A percentile compares a stretch with the other conserved stretches of the same genome.
phyloP scores from a whole-genome alignment of 2,888 invertebrate genomes.

The Anoncus sp. region DNA sequence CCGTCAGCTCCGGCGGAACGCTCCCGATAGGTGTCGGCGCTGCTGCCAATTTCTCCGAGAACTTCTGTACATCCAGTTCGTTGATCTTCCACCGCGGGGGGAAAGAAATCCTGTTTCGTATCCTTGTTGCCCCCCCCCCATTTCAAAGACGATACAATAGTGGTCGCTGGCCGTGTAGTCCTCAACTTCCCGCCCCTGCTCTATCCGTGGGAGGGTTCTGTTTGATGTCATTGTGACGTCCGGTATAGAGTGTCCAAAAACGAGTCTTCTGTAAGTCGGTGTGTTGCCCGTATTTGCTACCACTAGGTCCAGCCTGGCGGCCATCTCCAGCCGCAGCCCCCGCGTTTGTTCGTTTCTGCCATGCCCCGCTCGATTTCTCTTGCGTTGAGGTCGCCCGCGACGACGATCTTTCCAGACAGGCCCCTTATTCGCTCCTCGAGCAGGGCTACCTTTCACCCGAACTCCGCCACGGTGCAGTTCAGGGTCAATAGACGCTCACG shows the following conservation, averaged over 20 bases:
- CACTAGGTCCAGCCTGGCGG: conserved; percentile 61
- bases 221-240: conserved; percentile 55
- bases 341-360: conserved; percentile 58
- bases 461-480: conserved; percentile 40
- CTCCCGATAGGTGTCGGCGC: conserved; percentile 42
- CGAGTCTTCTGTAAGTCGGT: conserved; percentile 52
- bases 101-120: neutral
- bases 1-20: conserved; percentile 47
- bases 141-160: conserved; percentile 50
- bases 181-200: conserved; percentile 39
- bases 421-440: conserved; percentile 56
- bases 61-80: conserved; percentile 33
- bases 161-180: conserved; percentile 63
- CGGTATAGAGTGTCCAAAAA: conserved; percentile 40
- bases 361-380: conserved; percentile 65
- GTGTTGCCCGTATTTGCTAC: conserved; percentile 43
- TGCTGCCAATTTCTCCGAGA: conserved; percentile 47
- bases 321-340: conserved; percentile 64
- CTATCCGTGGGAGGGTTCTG: neutral
- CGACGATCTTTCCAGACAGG: conserved; percentile 51
- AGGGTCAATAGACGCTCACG: conserved; percentile 45
- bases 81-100: conserved; percentile 28
- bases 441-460: conserved; percentile 48
- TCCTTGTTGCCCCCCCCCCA: neutral
- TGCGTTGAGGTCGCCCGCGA: conserved; percentile 28